Base-by-base conservation (phyloP, 2,888 invertebrate genomes). In the Dioctria linearis region DNA sequence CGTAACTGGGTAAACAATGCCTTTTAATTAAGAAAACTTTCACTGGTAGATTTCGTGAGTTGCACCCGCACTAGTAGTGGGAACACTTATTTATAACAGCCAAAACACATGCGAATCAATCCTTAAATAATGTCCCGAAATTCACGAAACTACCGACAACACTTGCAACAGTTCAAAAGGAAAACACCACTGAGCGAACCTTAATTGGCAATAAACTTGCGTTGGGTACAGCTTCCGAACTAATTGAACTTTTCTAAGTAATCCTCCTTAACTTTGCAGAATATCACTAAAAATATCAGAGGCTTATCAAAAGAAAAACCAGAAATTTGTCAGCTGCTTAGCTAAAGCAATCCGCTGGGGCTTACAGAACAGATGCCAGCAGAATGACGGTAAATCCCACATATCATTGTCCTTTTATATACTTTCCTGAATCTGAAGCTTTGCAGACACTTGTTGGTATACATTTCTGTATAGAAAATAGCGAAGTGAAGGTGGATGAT, bases 381-480 rank as follows among this genome's bases (percentile, higher is more conserved):
- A 51, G 81, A 81, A 79, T 81, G 78, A 63, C 71, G 57, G 46
- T 42, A 49, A 40, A 43, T 37, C 54, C 59, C 61, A 43, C 61
- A 43, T 73, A 40, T 46, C 13, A 40, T 5, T 65, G 59, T 81
- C 81, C 81, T 78, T 81, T 78, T 81, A 81, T 81, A 81, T 54
- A 13, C 69, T 78, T 66, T 57, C 40, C 73, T 59, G 49, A 11
- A 69, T 73, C 78, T 9, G 25, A 73, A 49, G 73, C 59, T 73
- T 25, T 54, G 65, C 57, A 76, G 51, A 46, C 78, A 73, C 81
- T 78, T 79, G 79, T 79, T 81, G 73, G 61, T 66, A 54, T 78
- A 43, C 73, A 51, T 66, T 78, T 78, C 57, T 81, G 78, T 81
- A 78, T 79, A 81, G 81, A 79, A 81, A 79, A 39, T 78, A 25